phyloP scores from a whole-genome alignment of 2,113 vertebrate species.

The Corythoichthys intestinalis region DNA sequence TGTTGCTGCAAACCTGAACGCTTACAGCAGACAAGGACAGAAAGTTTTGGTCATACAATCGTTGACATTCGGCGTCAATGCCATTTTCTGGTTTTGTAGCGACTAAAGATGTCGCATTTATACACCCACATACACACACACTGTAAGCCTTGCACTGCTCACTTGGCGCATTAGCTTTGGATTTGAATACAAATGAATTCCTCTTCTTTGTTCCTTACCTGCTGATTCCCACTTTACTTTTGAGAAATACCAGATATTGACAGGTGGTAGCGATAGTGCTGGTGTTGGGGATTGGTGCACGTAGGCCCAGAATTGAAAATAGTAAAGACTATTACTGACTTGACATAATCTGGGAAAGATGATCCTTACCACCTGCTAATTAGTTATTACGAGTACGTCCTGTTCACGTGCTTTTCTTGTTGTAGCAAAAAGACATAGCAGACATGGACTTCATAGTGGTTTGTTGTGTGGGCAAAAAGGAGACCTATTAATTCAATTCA shows the following conservation, averaged over 20 bases:
- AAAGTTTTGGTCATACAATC: not conserved
- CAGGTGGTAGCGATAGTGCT: not conserved
- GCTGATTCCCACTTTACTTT: conserved; percentile 11
- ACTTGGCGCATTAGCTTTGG: conserved; percentile 57
- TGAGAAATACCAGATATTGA: not conserved
- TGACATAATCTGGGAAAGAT: too few species aligned
- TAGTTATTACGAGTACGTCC: too few species aligned
- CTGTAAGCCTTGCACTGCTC: conserved; percentile 42
- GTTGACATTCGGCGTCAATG: not conserved
- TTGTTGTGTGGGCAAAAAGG: too few species aligned
- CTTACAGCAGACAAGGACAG: not conserved
- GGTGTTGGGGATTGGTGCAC: too few species aligned
- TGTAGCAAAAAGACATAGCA: too few species aligned
- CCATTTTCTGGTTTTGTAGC: conserved; percentile 2
- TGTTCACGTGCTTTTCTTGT: too few species aligned
- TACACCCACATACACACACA: not conserved
- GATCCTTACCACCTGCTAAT: too few species aligned
- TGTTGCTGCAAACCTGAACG: not conserved
- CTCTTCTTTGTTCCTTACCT: conserved; percentile 3
- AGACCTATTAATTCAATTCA: too few species aligned
- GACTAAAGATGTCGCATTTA: conserved; percentile 25
- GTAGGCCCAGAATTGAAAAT: too few species aligned
- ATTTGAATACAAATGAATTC: conserved; percentile 63
- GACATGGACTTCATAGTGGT: too few species aligned
- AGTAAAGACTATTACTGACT: too few species aligned